Evolutionary conservation across 2,888 invertebrate species (phyloP).

Genomic region (Stenodema calcarata): DNA sequence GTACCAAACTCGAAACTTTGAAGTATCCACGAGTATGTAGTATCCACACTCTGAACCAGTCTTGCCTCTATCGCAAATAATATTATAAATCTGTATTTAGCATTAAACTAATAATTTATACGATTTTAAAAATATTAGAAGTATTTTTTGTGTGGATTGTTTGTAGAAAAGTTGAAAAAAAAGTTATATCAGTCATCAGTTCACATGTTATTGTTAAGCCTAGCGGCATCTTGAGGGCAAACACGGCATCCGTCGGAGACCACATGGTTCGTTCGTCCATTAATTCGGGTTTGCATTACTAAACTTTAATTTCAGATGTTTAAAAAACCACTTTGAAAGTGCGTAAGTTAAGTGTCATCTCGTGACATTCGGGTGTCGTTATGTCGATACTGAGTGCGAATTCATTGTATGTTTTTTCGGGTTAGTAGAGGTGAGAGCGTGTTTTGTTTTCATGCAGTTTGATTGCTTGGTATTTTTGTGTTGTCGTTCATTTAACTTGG

Average conservation of each 20-base stretch:
- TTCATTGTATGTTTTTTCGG: neutral
- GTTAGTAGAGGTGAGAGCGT: neutral
- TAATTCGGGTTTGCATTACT: neutral
- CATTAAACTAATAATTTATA: too few species aligned
- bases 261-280: slow-evolving; percentile 23
- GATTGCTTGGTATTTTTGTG: neutral
- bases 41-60: too few species aligned
- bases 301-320: neutral
- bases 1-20: too few species aligned
- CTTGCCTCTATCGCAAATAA: too few species aligned
- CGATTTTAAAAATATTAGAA: too few species aligned
- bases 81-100: too few species aligned
- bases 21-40: too few species aligned
- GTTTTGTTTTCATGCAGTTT: neutral
- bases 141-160: too few species aligned
- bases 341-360: neutral
- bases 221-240: slow-evolving; percentile 39
- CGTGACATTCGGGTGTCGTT: neutral
- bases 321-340: neutral
- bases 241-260: slow-evolving; percentile 17
- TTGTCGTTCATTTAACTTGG: neutral
- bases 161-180: neutral
- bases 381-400: neutral
- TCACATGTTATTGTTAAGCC: slow-evolving; percentile 35
- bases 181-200: neutral